These are phyloP conservation scores for Cyphomyrus plagiostoma DNA, from an alignment of 2,113 vertebrate species.

Conservation along the genomic window DNA sequence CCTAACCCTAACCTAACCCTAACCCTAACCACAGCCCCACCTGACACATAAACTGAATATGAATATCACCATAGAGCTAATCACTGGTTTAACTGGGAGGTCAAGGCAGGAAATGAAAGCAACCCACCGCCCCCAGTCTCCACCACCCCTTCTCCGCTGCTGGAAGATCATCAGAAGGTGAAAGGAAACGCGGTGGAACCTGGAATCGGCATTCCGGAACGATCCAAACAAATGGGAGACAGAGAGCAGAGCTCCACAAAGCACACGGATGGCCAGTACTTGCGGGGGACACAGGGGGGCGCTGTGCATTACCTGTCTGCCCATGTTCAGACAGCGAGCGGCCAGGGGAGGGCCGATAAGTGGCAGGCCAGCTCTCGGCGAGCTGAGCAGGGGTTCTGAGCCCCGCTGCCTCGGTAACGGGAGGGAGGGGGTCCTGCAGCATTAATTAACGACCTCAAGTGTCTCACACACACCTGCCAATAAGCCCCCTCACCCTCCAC, in stretches of 20 bases:
- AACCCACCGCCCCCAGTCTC: not conserved
- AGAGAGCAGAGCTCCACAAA: not conserved
- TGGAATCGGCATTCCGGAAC: not conserved
- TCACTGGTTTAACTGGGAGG: not conserved
- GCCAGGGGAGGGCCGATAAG: not conserved
- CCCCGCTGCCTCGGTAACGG: not conserved
- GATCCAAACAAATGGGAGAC: not conserved
- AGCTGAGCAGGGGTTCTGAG: not conserved
- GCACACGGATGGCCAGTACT: not conserved
- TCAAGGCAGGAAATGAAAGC: not conserved
- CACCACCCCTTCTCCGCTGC: not conserved
- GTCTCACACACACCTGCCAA: conserved; percentile 3
- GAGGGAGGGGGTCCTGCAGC: not conserved
- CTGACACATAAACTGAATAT: not conserved
- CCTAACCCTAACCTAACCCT: too few relatives aligned
- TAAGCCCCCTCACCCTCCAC: not conserved
- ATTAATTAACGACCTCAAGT: conserved; percentile 8
- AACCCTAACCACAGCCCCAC: too few relatives aligned
- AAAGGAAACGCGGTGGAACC: not conserved
- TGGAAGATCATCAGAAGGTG: not conserved
- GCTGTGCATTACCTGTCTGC: not conserved
- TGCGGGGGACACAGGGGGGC: not conserved
- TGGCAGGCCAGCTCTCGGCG: not conserved
- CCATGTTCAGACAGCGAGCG: not conserved
- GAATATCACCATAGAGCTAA: not conserved